phyloP scores from a whole-genome alignment of 2,888 invertebrate genomes.

The Polydrusus pterygomalis region DNA sequence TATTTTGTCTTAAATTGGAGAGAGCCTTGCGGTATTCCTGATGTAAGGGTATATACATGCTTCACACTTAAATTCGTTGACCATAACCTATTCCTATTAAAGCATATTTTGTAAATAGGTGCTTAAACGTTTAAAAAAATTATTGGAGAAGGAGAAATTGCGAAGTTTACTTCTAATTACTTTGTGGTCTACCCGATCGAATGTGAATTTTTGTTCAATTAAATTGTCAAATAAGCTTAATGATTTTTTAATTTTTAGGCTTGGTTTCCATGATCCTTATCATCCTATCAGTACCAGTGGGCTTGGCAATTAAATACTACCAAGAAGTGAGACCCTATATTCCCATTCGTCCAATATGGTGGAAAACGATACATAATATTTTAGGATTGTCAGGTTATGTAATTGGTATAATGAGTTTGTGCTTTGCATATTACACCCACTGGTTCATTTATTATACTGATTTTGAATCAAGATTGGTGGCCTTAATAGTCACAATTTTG shows the following conservation, averaged over 20 bases:
- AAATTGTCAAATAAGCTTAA: too few species aligned
- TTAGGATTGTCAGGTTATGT: slow-evolving; percentile 65
- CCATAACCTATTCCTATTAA: too few species aligned
- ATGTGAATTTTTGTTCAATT: too few species aligned
- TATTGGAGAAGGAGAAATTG: too few species aligned
- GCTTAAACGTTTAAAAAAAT: too few species aligned
- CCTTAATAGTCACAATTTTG: slow-evolving; percentile 62
- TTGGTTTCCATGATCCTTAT: slow-evolving; percentile 65
- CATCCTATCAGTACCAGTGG: slow-evolving; percentile 61
- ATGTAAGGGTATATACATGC: too few species aligned
- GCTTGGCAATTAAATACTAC: slow-evolving; percentile 62
- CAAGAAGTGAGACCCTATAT: slow-evolving; percentile 58
- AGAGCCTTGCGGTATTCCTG: too few species aligned
- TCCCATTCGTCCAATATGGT: slow-evolving; percentile 61
- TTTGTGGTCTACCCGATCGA: too few species aligned
- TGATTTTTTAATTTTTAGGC: slow-evolving; percentile 61
- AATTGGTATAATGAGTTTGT: slow-evolving; percentile 65
- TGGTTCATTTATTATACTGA: slow-evolving; percentile 65
- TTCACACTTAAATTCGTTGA: too few species aligned
- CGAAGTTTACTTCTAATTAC: too few species aligned
- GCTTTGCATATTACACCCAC: slow-evolving; percentile 64
- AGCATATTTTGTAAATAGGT: too few species aligned
- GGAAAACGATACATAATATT: slow-evolving; percentile 66
- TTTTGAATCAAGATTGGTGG: slow-evolving; percentile 62
- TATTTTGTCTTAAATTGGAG: too few species aligned